Evolutionary conservation across 2,113 vertebrate species (phyloP), one percentile per base, ranked within the genome.

Genomic region (Colaptes auratus): DNA sequence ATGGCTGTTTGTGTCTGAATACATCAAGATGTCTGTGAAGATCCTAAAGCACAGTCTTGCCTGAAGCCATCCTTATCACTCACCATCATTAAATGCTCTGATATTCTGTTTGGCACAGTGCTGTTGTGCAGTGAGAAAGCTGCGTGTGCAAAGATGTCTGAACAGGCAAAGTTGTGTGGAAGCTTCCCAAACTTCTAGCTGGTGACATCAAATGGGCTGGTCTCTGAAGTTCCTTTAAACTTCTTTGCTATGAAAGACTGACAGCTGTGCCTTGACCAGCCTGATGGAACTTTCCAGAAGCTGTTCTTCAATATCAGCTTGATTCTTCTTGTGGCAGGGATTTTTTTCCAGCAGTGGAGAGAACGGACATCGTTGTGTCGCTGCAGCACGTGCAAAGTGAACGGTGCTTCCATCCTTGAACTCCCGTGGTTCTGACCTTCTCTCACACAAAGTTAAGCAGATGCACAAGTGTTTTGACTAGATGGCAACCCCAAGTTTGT

Each of bases 401-500:
- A 71, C 4, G 9, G 53, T n/a, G 65, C 69, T 83, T 60, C 79
- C 44, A 28, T 64, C 61, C 61, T 84, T 67, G 88, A 88, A 24
- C 60, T 83, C 83, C 65, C 36, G 61, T 44, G 72, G 82, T 74
- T 81, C 72, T 83, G 92, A 96, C 90, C 90, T 75, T 58, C 66
- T 91, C 80, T 53, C 27, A 5, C 44, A 6, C 21, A 18, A 15
- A 28, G 78, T 76, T 77, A 78, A 81, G 83, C 80, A 72, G 92
- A 88, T 86, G 80, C 88, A 50, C 39, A 9, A 23, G 33, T 94
- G 93, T 94, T 94, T 88, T 93, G 93, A 67, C 92, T 94, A 27
- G 92, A 91, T 88, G 80, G 90, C 80, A 93, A 48, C 86, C 95
- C 86, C 70, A 78, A 94, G 90, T 96, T 96, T 95, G 93, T 86